Percentiles rank a stretch among this genome's conserved stretches.
These are phyloP conservation scores for Archips xylosteana DNA, from an alignment of 2,888 invertebrate species.

Conservation along the genomic window DNA sequence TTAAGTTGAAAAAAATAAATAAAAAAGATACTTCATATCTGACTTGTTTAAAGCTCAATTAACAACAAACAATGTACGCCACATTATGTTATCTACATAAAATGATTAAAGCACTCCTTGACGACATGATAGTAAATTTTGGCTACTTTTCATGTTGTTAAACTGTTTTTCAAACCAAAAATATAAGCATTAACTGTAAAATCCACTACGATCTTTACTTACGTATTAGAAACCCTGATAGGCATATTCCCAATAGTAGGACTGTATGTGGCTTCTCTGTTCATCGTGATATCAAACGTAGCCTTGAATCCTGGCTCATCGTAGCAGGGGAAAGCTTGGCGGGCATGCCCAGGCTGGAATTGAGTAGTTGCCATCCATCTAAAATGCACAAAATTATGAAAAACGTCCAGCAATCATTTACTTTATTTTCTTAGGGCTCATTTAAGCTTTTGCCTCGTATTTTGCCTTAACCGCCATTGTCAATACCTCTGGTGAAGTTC, in stretches of 20 bases:
- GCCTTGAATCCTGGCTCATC: constrained; percentile 95
- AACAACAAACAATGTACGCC: not conserved
- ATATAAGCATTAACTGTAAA: not conserved
- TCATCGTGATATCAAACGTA: constrained; percentile 89
- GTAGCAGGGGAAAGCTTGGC: constrained; percentile 94
- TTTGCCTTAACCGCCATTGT: too few relatives aligned
- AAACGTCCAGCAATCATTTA: not conserved
- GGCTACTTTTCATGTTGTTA: not conserved
- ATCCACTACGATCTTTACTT: constrained; percentile 47
- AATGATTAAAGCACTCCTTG: not conserved
- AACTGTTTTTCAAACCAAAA: not conserved
- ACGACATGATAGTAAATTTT: not conserved
- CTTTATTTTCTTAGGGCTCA: too few relatives aligned
- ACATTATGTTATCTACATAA: not conserved
- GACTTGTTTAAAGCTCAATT: too few relatives aligned
- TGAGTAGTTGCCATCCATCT: constrained; percentile 93
- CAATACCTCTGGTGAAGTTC: too few relatives aligned
- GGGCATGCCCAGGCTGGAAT: constrained; percentile 92
- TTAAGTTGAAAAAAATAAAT: too few relatives aligned
- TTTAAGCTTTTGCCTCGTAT: too few relatives aligned
- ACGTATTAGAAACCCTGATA: constrained; percentile 58
- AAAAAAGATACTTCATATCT: too few relatives aligned
- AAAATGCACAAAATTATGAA: constrained; percentile 40
- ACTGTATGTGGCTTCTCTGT: constrained; percentile 80
- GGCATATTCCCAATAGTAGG: constrained; percentile 89